Evolutionary conservation across 23 tunicate genomes (phyloP).

Genomic region (Trididemnum clinides): DNA sequence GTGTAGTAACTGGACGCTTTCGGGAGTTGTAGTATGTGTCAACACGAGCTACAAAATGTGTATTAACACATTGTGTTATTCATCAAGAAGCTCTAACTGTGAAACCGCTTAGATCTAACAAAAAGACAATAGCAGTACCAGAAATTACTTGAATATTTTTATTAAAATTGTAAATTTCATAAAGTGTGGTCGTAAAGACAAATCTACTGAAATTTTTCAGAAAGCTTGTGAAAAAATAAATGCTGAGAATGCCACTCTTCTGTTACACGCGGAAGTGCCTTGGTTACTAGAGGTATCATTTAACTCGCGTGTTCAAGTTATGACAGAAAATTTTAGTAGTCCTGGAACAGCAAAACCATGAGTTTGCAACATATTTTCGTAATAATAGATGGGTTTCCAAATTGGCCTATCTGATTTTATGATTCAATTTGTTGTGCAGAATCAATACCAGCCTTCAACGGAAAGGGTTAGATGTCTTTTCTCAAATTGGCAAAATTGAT

Average conservation of each 20-base stretch:
- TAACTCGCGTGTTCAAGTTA: background rate
- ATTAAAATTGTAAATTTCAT: too few relatives aligned
- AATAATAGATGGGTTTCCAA: slow-evolving; percentile 47
- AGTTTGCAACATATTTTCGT: slow-evolving; percentile 39
- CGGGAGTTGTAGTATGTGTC: too few relatives aligned
- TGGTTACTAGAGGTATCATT: background rate
- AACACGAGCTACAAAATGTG: too few relatives aligned
- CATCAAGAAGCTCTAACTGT: too few relatives aligned
- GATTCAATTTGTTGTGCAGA: slow-evolving; percentile 51
- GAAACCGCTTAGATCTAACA: too few relatives aligned
- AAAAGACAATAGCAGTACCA: too few relatives aligned
- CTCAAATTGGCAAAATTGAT: slow-evolving; percentile 40
- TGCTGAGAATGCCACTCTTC: background rate
- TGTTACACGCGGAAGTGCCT: background rate
- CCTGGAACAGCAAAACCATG: slow-evolving; percentile 41
- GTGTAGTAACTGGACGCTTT: too few relatives aligned
- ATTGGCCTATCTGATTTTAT: slow-evolving; percentile 43
- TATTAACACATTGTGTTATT: too few relatives aligned
- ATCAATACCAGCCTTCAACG: slow-evolving; percentile 54
- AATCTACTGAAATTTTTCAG: too few relatives aligned
- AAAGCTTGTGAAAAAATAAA: background rate
- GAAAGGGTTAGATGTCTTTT: slow-evolving; percentile 48
- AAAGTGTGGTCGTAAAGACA: too few relatives aligned
- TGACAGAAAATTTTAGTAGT: slow-evolving; percentile 41
- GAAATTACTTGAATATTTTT: too few relatives aligned